Percentiles rank a stretch among this genome's conserved stretches.
These are phyloP conservation scores for Shargacucullia verbasci DNA, from an alignment of 2,888 invertebrate genomes.

Conservation along the genomic window DNA sequence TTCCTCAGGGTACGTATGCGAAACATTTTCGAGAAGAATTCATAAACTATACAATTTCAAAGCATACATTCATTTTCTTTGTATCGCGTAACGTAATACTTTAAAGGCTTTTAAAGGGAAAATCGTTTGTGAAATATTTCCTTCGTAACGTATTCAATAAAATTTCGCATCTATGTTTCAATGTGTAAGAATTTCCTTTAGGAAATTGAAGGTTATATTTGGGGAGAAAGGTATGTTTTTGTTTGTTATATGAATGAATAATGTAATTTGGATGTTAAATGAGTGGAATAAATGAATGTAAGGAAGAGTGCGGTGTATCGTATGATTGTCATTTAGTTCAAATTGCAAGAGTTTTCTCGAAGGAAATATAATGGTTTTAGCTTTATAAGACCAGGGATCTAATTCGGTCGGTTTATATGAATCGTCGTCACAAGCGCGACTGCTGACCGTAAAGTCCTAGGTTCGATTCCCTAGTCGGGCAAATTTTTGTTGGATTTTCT, in stretches of 20 bases:
- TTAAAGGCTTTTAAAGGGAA: slow-evolving; percentile 44
- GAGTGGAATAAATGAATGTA: not conserved
- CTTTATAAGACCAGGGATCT: too few species aligned
- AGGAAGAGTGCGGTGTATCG: not conserved
- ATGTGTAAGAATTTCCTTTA: slow-evolving; percentile 36
- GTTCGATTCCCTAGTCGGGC: too few species aligned
- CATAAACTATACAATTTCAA: slow-evolving; percentile 22
- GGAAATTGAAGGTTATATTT: slow-evolving; percentile 28
- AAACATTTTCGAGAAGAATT: slow-evolving; percentile 3
- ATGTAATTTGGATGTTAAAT: slow-evolving; percentile 4
- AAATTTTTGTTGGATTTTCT: too few species aligned
- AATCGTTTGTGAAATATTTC: slow-evolving; percentile 50
- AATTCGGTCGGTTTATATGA: too few species aligned
- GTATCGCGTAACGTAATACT: slow-evolving; percentile 29
- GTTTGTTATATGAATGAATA: not conserved
- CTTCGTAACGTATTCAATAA: slow-evolving; percentile 35
- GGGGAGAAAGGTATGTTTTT: slow-evolving; percentile 19
- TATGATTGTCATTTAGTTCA: too few species aligned
- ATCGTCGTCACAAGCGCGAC: too few species aligned
- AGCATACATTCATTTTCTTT: slow-evolving; percentile 28
- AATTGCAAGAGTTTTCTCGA: too few species aligned
- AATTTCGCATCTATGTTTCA: slow-evolving; percentile 42
- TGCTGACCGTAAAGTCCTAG: too few species aligned
- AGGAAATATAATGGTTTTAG: too few species aligned
- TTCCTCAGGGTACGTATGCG: too few species aligned